phyloP scores from a whole-genome alignment of 2,113 vertebrate species.

The Ammodytes dubius region DNA sequence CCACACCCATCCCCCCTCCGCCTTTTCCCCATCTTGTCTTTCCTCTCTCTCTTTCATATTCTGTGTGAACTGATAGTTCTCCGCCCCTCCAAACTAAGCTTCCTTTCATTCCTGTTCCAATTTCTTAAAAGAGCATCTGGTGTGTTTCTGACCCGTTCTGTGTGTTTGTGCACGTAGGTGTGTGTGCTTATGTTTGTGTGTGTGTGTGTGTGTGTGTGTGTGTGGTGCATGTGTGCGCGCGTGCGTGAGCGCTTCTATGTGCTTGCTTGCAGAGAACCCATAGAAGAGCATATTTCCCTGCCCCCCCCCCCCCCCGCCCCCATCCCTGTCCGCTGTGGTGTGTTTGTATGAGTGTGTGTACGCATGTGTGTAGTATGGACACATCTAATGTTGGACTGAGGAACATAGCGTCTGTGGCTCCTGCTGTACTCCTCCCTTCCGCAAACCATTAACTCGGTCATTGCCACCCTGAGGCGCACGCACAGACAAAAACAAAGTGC shows the following conservation, averaged over 20 bases:
- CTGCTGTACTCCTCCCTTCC: slow-evolving; percentile 37
- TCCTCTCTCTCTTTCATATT: slow-evolving; percentile 68
- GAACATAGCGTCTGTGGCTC: slow-evolving; percentile 66
- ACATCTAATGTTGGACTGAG: slow-evolving; percentile 45
- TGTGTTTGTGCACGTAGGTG: slow-evolving; percentile 19
- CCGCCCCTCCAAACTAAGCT: slow-evolving; percentile 59
- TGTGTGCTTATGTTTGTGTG: background rate
- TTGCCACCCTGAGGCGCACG: slow-evolving; percentile 74
- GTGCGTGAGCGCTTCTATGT: slow-evolving; percentile 36
- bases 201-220: slow-evolving; percentile 1
- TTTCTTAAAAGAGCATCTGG: slow-evolving; percentile 65
- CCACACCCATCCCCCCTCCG: slow-evolving; percentile 65
- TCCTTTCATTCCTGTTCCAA: slow-evolving; percentile 67
- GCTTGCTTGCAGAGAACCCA: slow-evolving; percentile 50
- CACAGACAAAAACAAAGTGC: slow-evolving; percentile 71
- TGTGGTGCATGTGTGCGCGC: slow-evolving; percentile 6
- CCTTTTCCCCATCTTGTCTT: slow-evolving; percentile 45
- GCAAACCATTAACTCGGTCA: slow-evolving; percentile 68
- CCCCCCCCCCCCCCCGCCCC: slow-evolving; percentile 26
- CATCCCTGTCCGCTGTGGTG: slow-evolving; percentile 1
- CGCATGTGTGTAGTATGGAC: slow-evolving; percentile 43
- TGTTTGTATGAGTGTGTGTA: slow-evolving; percentile 41
- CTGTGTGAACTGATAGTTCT: slow-evolving; percentile 71
- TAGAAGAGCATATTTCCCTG: slow-evolving; percentile 29
- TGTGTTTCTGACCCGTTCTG: slow-evolving; percentile 37